These are phyloP conservation scores for Drosophila baimaii DNA, from an alignment of 1,140 invertebrate genomes.

Conservation along the genomic window DNA sequence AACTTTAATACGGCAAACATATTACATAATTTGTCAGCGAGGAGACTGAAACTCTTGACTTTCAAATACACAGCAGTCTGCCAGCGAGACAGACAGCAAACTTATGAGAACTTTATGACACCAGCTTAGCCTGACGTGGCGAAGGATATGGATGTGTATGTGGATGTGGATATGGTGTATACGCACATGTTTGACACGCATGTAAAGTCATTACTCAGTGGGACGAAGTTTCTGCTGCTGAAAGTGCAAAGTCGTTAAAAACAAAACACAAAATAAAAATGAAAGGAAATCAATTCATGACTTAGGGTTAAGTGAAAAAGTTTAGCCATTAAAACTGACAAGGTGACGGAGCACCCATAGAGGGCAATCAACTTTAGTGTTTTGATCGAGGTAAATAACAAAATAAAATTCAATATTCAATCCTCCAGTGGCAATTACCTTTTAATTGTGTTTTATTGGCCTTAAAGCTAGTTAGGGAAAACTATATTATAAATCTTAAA, in stretches of 20 bases:
- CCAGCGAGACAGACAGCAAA: slow-evolving; percentile 36
- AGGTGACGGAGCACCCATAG: slow-evolving; percentile 32
- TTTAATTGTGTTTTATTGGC: slow-evolving; percentile 4
- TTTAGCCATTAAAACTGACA: slow-evolving; percentile 74
- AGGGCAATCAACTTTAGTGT: slow-evolving; percentile 7
- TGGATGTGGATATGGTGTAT: slow-evolving; percentile 16
- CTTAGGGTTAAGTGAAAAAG: slow-evolving; percentile 78
- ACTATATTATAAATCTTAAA: neutral
- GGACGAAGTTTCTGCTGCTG: slow-evolving; percentile 33
- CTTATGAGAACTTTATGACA: slow-evolving; percentile 67
- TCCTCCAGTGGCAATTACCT: neutral
- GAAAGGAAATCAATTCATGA: slow-evolving; percentile 71
- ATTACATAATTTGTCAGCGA: slow-evolving; percentile 73
- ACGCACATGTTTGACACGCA: slow-evolving; percentile 65
- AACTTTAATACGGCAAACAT: slow-evolving; percentile 56
- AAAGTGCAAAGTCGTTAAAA: slow-evolving; percentile 71
- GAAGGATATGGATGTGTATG: slow-evolving; percentile 27
- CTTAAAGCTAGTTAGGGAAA: neutral
- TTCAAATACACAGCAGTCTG: slow-evolving; percentile 55
- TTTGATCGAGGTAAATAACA: neutral
- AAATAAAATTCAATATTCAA: neutral
- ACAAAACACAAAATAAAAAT: slow-evolving; percentile 20
- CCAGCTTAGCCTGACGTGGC: slow-evolving; percentile 60
- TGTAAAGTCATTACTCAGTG: slow-evolving; percentile 77
- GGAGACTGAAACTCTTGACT: slow-evolving; percentile 60